Evolutionary conservation across 92 coral and sea anemone species (phyloP).

Genomic region (Umimayanthus chanpuru): DNA sequence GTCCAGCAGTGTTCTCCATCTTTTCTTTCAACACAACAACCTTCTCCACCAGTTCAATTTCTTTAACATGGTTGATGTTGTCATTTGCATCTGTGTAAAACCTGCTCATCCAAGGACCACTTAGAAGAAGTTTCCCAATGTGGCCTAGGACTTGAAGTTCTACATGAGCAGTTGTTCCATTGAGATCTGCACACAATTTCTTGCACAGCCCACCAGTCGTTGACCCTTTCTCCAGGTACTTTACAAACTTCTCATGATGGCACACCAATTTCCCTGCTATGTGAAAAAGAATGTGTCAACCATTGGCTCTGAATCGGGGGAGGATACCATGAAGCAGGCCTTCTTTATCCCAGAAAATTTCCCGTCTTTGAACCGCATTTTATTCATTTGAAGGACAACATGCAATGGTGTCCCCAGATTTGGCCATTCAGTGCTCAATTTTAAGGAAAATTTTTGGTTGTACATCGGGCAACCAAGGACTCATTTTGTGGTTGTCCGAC

Average conservation of each 20-base stretch:
- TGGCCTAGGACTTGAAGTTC: conserved; percentile 22
- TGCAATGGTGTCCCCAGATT: conserved; percentile 10
- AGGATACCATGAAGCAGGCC: conserved; percentile 18
- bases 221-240: conserved; percentile 20
- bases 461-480: too few species aligned
- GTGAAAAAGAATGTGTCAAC: conserved; percentile 1
- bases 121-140: conserved; percentile 7
- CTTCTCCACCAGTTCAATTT: background rate
- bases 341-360: conserved; percentile 9
- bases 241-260: background rate
- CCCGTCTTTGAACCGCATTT: conserved; percentile 20
- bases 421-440: background rate
- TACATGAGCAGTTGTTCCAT: background rate
- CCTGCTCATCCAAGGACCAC: conserved; percentile 9
- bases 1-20: background rate
- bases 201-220: conserved; percentile 7
- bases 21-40: background rate
- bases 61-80: background rate
- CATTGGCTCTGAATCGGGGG: background rate
- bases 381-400: background rate
- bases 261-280: conserved; percentile 15
- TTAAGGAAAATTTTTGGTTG: too few species aligned
- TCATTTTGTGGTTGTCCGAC: too few species aligned
- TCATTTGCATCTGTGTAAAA: background rate
- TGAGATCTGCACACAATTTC: background rate